Evolutionary conservation across 2,888 invertebrate genomes (phyloP).

Genomic region (Megaustenia siamemsis): DNA sequence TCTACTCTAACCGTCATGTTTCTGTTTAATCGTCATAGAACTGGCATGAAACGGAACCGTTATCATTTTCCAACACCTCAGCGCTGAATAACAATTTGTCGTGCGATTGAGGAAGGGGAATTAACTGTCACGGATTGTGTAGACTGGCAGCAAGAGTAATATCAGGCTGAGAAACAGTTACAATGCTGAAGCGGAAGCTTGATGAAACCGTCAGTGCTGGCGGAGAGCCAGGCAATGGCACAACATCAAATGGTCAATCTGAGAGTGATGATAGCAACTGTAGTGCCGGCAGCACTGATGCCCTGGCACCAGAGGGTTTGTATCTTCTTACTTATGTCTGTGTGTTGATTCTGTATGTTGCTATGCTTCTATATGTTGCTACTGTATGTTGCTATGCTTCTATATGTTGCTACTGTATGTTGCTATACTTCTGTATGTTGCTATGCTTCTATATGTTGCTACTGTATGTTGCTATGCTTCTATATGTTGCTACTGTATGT

Average conservation of each 20-base stretch:
- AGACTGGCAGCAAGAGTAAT: too few species aligned
- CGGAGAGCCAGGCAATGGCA: slow-evolving; percentile 11
- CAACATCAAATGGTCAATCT: slow-evolving; percentile 53
- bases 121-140: too few species aligned
- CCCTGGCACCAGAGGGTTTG: slow-evolving; percentile 56
- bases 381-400: too few species aligned
- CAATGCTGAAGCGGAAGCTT: slow-evolving; percentile 72
- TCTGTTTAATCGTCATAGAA: background rate
- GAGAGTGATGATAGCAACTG: slow-evolving; percentile 68
- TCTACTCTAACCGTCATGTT: background rate
- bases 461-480: too few species aligned
- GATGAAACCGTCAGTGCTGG: slow-evolving; percentile 58
- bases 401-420: too few species aligned
- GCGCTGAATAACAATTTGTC: background rate
- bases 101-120: too few species aligned
- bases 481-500: too few species aligned
- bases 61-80: background rate
- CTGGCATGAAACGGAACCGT: background rate
- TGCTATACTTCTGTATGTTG: too few species aligned
- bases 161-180: background rate
- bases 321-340: too few species aligned
- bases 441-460: too few species aligned
- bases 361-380: too few species aligned
- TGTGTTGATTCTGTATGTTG: too few species aligned
- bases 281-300: slow-evolving; percentile 57